Conservation (phyloP, 2,113 vertebrate genomes). For the Nothobranchius furzeri region DNA sequence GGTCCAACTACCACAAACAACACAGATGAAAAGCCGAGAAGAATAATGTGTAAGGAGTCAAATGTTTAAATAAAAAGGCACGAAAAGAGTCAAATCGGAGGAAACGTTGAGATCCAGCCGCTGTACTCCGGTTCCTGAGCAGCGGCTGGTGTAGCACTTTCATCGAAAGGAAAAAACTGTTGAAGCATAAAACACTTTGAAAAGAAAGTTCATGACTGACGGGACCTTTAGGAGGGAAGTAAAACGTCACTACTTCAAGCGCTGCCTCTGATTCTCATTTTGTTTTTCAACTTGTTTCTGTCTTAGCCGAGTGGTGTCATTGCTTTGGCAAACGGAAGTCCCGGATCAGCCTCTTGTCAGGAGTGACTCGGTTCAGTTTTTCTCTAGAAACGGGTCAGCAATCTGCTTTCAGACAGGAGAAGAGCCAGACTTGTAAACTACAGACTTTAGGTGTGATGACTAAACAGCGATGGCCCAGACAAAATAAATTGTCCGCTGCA, state of each 20-base stretch:
- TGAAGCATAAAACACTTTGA: constrained; percentile 11
- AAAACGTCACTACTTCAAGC: constrained; percentile 36
- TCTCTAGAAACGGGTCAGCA: constrained; percentile 28
- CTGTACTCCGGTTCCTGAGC: constrained; percentile 39
- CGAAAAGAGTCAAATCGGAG: neutral
- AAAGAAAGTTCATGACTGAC: constrained; percentile 33
- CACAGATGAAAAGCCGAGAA: constrained; percentile 24
- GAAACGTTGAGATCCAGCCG: constrained; percentile 31
- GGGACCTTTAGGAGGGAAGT: constrained; percentile 40
- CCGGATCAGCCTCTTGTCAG: constrained; percentile 15
- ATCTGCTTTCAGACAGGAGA: constrained; percentile 33
- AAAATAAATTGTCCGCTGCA: constrained; percentile 57
- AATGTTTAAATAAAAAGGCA: constrained; percentile 15
- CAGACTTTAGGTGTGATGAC: constrained; percentile 41
- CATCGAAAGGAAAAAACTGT: constrained; percentile 32
- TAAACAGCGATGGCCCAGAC: constrained; percentile 50
- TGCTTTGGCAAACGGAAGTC: constrained; percentile 27
- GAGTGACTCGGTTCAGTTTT: constrained; percentile 2
- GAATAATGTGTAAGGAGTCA: too few species aligned
- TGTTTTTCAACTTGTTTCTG: constrained; percentile 30
- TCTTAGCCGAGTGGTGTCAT: constrained; percentile 6
- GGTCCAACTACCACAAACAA: constrained; percentile 22
- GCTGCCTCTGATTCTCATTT: constrained; percentile 19
- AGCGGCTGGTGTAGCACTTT: constrained; percentile 36
- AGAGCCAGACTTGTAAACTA: constrained; percentile 53